Conservation (phyloP, 1,140 invertebrate species). For the Drusus annulatus region DNA sequence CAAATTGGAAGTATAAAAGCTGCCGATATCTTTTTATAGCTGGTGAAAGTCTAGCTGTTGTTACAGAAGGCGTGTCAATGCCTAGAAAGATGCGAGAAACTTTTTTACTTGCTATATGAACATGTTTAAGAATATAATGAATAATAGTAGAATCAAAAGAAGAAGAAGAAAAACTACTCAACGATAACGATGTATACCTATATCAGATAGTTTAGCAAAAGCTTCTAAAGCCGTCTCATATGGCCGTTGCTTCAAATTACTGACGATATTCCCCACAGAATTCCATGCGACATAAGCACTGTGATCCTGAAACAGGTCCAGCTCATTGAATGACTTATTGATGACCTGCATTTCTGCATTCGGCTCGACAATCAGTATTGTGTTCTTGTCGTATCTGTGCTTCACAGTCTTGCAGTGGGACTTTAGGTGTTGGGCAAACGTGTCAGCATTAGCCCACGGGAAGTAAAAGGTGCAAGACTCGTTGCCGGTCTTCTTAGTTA, state of each 20-base stretch:
- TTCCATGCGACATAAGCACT: constrained; percentile 76
- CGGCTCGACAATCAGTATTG: constrained; percentile 78
- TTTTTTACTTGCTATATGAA: too few relatives aligned
- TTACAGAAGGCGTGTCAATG: too few relatives aligned
- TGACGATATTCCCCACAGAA: constrained; percentile 72
- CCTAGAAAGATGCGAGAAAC: too few relatives aligned
- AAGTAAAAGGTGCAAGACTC: constrained; percentile 87
- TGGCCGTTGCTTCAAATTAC: constrained; percentile 81
- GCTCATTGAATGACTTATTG: constrained; percentile 87
- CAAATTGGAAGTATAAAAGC: too few relatives aligned
- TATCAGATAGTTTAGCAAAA: constrained; percentile 88
- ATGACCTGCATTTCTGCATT: constrained; percentile 79
- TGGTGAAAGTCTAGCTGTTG: too few relatives aligned
- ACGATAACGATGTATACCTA: constrained; percentile 59
- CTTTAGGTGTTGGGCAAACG: constrained; percentile 80
- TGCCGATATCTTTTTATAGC: too few relatives aligned
- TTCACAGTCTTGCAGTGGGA: constrained; percentile 75
- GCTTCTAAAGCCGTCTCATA: constrained; percentile 86
- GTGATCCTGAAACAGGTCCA: constrained; percentile 85
- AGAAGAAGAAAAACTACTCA: constrained; percentile 4
- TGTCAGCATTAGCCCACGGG: constrained; percentile 87
- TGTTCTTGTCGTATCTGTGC: constrained; percentile 79
- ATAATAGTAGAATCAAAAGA: neutral
- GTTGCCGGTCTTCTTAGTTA: constrained; percentile 82
- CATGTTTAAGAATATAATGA: too few relatives aligned